Percentiles rank a stretch among this genome's conserved stretches.
Evolutionary conservation across 2,888 invertebrate species (phyloP).

Genomic region (Catocala fraxini): DNA sequence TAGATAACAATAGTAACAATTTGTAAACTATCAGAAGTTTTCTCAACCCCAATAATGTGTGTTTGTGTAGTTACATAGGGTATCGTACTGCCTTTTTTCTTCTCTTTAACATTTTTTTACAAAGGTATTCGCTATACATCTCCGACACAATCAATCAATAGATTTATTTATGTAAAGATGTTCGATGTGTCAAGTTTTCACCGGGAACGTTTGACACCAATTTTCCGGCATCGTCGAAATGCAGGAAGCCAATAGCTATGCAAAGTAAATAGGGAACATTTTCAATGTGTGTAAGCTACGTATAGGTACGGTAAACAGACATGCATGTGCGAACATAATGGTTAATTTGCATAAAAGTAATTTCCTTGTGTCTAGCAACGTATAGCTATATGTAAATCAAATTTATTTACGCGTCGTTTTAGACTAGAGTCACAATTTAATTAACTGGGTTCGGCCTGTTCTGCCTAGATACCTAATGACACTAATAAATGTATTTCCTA

Average conservation of each 20-base stretch:
- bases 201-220: slow-evolving; percentile 24
- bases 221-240: slow-evolving; percentile 15
- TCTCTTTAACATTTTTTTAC: slow-evolving; percentile 1
- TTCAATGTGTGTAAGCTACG: slow-evolving; percentile 8
- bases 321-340: slow-evolving; percentile 61
- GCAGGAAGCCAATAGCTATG: slow-evolving; percentile 12
- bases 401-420: slow-evolving; percentile 30
- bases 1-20: slow-evolving; percentile 5
- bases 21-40: neutral
- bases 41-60: neutral
- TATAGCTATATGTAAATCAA: slow-evolving; percentile 22
- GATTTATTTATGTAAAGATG: slow-evolving; percentile 10
- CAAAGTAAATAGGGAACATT: slow-evolving; percentile 18
- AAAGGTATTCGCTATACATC: slow-evolving; percentile 1
- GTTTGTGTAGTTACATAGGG: slow-evolving; percentile 1
- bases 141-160: slow-evolving; percentile 6
- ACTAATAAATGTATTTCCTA: no score
- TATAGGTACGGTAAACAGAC: slow-evolving; percentile 33
- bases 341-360: slow-evolving; percentile 76
- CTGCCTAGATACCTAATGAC: neutral
- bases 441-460: slow-evolving; percentile 3
- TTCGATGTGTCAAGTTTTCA: slow-evolving; percentile 11
- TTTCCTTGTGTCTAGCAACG: slow-evolving; percentile 57
- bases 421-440: slow-evolving; percentile 22
- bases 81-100: neutral